Percentiles rank a stretch among this genome's conserved stretches.
phyloP scores from a whole-genome alignment of 2,113 vertebrate genomes.

The Corythornis madagascariensis region DNA sequence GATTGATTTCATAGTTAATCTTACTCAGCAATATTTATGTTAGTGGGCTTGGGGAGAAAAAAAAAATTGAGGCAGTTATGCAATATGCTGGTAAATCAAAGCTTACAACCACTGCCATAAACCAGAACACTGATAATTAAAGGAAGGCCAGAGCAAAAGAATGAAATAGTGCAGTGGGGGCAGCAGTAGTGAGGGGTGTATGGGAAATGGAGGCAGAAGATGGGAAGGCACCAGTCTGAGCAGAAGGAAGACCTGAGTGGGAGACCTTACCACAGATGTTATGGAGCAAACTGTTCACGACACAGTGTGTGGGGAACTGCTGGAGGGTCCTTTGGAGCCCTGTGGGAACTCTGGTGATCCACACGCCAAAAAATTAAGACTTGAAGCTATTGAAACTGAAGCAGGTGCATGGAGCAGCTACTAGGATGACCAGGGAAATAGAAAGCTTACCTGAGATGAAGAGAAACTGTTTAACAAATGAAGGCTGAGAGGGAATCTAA shows the following conservation, averaged over 20 bases:
- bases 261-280: background rate
- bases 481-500: slow-evolving; percentile 32
- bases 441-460: background rate
- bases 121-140: background rate
- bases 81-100: background rate
- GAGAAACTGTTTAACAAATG: slow-evolving; percentile 35
- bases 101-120: background rate
- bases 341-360: background rate
- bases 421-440: background rate
- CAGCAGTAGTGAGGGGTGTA: background rate
- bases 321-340: background rate
- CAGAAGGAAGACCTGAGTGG: background rate
- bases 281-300: background rate
- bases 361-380: background rate
- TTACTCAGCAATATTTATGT: background rate
- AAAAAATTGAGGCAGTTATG: background rate
- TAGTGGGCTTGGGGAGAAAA: background rate
- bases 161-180: background rate
- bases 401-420: background rate
- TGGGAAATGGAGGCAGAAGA: background rate
- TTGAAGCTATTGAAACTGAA: background rate
- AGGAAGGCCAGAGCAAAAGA: background rate
- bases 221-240: background rate
- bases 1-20: background rate
- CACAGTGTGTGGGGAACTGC: accelerated